Evolutionary conservation across 1,140 invertebrate genomes (phyloP).

Genomic region (Bombus fervidus): DNA sequence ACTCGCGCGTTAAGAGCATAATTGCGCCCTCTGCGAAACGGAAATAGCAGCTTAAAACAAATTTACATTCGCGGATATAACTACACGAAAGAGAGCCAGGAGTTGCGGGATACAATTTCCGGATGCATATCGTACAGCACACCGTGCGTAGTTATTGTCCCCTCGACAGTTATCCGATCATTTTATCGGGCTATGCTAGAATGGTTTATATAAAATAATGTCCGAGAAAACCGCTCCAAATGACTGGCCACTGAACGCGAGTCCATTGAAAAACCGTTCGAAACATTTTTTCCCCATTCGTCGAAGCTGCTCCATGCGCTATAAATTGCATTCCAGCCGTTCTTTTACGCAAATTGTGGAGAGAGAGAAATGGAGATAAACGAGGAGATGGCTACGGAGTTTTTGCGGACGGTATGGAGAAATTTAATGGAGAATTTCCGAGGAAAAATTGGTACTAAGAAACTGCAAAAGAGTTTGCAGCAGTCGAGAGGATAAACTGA

Average conservation of each 20-base stretch:
- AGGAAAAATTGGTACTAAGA: background rate
- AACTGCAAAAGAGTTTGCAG: no score
- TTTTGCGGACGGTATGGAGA: background rate
- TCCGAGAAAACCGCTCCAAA: constrained; percentile 7
- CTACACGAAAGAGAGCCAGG: constrained; percentile 29
- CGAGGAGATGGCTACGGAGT: background rate
- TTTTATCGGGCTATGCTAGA: background rate
- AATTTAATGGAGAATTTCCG: constrained; percentile 2
- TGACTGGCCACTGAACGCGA: background rate
- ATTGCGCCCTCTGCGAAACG: background rate
- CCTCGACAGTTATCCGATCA: constrained; percentile 14
- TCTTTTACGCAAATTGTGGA: background rate
- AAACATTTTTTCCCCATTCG: background rate
- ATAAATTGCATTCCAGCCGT: background rate
- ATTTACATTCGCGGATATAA: constrained; percentile 12
- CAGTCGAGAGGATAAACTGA: no score
- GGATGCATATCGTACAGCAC: constrained; percentile 22
- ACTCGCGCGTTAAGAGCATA: background rate
- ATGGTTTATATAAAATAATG: constrained; percentile 26
- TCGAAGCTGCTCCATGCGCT: background rate
- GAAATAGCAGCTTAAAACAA: constrained; percentile 37
- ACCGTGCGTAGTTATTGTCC: constrained; percentile 22
- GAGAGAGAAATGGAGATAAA: background rate
- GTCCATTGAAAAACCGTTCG: background rate
- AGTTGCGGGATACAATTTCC: constrained; percentile 39